Evolutionary conservation across 2,888 invertebrate species (phyloP).

Genomic region (Tryphoninae sp.): DNA sequence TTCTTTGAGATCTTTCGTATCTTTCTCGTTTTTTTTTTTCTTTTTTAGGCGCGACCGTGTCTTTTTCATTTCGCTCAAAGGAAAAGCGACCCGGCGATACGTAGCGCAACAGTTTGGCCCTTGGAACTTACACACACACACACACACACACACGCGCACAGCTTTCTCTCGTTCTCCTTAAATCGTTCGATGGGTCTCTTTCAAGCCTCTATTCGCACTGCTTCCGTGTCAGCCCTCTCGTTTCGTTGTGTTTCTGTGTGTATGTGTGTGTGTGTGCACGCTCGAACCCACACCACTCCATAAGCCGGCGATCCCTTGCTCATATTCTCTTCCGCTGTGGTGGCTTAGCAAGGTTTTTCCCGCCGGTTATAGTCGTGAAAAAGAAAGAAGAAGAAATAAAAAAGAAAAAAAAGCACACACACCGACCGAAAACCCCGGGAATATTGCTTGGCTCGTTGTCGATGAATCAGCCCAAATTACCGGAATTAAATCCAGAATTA

Average conservation of each 20-base stretch:
- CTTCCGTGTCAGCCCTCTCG: slow-evolving; percentile 5
- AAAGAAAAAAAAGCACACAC: not conserved
- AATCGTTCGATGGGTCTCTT: slow-evolving; percentile 52
- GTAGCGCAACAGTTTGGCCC: slow-evolving; percentile 72
- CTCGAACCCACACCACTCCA: slow-evolving; percentile 9
- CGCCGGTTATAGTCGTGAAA: not conserved
- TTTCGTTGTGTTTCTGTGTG: slow-evolving; percentile 21
- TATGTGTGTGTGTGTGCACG: slow-evolving; percentile 24
- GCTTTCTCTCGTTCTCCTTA: slow-evolving; percentile 28
- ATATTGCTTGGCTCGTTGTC: not conserved
- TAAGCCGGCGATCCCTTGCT: slow-evolving; percentile 37
- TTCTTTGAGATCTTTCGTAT: not conserved
- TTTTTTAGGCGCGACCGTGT: slow-evolving; percentile 11
- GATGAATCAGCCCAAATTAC: not conserved
- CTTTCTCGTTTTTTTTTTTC: not conserved
- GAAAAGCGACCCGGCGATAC: not conserved
- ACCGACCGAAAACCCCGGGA: slow-evolving; percentile 12
- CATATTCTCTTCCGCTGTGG: slow-evolving; percentile 20
- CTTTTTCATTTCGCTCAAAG: slow-evolving; percentile 43
- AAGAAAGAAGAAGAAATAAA: not conserved
- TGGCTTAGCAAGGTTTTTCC: slow-evolving; percentile 28
- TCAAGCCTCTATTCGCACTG: slow-evolving; percentile 25
- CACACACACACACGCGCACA: slow-evolving; percentile 28
- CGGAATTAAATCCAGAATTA: not conserved
- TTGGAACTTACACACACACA: slow-evolving; percentile 53